phyloP scores from a whole-genome alignment of 2,888 invertebrate species.

The Aleiodes testaceus region DNA sequence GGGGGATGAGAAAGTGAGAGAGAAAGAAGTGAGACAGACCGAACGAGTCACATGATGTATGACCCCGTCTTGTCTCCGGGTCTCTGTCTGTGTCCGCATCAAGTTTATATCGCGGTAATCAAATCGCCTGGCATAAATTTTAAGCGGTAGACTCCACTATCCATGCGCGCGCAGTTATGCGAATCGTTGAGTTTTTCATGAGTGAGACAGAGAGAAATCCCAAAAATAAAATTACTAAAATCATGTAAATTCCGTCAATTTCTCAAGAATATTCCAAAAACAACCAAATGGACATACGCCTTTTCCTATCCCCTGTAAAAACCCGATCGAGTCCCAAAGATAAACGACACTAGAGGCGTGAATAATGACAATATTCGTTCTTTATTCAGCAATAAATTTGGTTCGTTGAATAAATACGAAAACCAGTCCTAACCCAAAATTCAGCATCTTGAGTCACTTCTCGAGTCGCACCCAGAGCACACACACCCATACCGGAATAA shows the following conservation, averaged over 20 bases:
- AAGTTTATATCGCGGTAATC: slow-evolving; percentile 72
- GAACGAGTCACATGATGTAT: slow-evolving; percentile 70
- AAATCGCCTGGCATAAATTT: slow-evolving; percentile 68
- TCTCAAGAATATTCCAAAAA: no score
- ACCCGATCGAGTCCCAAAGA: background rate
- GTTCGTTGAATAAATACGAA: slow-evolving; percentile 22
- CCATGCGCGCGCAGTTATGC: slow-evolving; percentile 62
- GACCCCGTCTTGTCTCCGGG: slow-evolving; percentile 68
- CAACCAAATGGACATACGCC: no score
- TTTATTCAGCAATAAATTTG: slow-evolving; percentile 26
- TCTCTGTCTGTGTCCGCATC: slow-evolving; percentile 65
- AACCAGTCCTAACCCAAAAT: slow-evolving; percentile 32
- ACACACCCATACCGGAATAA: slow-evolving; percentile 60
- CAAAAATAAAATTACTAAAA: slow-evolving; percentile 48
- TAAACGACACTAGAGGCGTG: slow-evolving; percentile 17
- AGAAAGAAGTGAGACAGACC: slow-evolving; percentile 54
- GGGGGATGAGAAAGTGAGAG: slow-evolving; percentile 41
- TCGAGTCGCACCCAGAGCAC: slow-evolving; percentile 66
- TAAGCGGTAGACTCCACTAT: slow-evolving; percentile 39
- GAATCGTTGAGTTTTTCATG: slow-evolving; percentile 49
- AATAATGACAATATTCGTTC: slow-evolving; percentile 16
- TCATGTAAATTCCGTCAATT: slow-evolving; percentile 16
- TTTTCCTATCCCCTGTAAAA: no score
- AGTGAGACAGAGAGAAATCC: slow-evolving; percentile 27
- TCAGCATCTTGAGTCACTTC: slow-evolving; percentile 57